phyloP scores from a whole-genome alignment of 1,140 invertebrate species.

The Zophobas atratus region DNA sequence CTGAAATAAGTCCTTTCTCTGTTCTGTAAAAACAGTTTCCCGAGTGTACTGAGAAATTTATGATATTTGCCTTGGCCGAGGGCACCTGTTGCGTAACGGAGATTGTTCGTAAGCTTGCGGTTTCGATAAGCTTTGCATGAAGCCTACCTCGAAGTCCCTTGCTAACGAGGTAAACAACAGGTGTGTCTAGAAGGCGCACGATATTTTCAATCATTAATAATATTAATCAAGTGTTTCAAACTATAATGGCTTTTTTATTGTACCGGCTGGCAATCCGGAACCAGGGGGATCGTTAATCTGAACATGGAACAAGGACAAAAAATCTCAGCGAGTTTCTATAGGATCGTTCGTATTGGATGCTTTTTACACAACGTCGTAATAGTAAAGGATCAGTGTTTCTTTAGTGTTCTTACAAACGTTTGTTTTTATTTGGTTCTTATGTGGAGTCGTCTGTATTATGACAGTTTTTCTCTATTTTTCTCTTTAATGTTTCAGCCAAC shows the following conservation, averaged over 20 bases:
- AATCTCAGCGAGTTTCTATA: too few relatives aligned
- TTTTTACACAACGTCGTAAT: neutral
- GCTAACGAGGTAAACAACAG: constrained; percentile 46
- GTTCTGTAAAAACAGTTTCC: constrained; percentile 9
- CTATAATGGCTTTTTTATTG: neutral
- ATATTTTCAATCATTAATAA: constrained; percentile 29
- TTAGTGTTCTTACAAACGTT: neutral
- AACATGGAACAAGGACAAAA: too few relatives aligned
- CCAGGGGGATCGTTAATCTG: too few relatives aligned
- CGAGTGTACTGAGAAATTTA: constrained; percentile 42
- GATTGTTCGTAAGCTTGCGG: constrained; percentile 36
- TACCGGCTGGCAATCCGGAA: too few relatives aligned
- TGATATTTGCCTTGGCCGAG: constrained; percentile 46
- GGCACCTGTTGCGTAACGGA: constrained; percentile 47
- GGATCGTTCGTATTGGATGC: neutral
- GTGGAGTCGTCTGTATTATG: neutral
- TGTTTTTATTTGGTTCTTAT: neutral
- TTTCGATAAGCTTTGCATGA: constrained; percentile 45
- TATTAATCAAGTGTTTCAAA: constrained; percentile 8
- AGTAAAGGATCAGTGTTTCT: neutral
- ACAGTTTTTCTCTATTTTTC: neutral
- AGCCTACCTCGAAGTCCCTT: constrained; percentile 27
- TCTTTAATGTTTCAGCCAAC: neutral
- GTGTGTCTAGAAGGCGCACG: constrained; percentile 25
- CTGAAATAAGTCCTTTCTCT: constrained; percentile 1